Evolutionary conservation across 2,888 invertebrate genomes (phyloP), one percentile per base, ranked within the genome.

Genomic region (Diogma glabrata): DNA sequence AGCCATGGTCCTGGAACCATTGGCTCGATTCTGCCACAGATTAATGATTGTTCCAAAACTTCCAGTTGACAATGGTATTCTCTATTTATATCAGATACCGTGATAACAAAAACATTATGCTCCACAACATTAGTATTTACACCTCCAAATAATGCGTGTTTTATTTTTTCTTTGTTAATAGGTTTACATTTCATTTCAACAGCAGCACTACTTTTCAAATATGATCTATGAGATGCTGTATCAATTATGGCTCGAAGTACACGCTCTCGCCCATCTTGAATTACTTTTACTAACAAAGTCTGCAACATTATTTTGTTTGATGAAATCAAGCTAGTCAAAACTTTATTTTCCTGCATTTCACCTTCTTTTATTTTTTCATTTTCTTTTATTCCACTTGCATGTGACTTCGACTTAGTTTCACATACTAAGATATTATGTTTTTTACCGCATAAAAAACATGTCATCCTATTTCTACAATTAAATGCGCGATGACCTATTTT

Each of bases 191-290:
- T 47, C 30, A 57, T 47, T 19, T 46, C 48, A 17, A 40, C 47
- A 3, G 55, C 54, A 7, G 50, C 24, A 14, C 51, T 47, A 23
- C 50, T 28, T 19, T 24, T 38, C 36, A 55, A 45, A 49, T 55
- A 55, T 30, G 52, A 55, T 23, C 50, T 45, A 30, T 55, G 55
- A 9, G 53, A 55, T 7, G 51, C 52, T 14, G 33, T 33, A 33
- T 33, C 33, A 33, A 33, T 33, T n/a, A 33, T 33, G 12, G 33
- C 33, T 33, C 33, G 12, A n/a, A 33, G 12, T n/a, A 33, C 14
- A n/a, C 33, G 12, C 14, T 33, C 33, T 12, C 12, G n/a, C 14
- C 14, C 33, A 14, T 33, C 14, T n/a, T 33, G n/a, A 14, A 33
- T 33, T n/a, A 33, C 14, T 33, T 33, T 33, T 33, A 33, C 14